Percentiles rank a stretch among this genome's conserved stretches.
Conservation (phyloP, 2,888 invertebrate genomes). For the Hetaerina titia region DNA sequence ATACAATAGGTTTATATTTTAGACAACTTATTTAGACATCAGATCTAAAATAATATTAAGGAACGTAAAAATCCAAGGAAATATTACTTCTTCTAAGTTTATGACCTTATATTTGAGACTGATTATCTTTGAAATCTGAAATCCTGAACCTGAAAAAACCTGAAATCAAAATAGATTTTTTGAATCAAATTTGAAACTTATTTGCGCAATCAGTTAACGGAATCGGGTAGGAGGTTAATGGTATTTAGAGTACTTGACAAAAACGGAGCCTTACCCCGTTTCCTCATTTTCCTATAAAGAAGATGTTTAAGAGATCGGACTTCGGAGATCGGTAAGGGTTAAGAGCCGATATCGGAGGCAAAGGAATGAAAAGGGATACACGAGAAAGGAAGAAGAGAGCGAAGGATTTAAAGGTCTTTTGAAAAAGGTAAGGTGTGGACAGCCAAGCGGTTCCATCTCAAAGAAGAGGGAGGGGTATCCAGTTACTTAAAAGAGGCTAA, state of each 20-base stretch:
- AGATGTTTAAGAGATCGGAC: background rate
- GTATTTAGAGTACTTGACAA: background rate
- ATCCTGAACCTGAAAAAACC: too few relatives aligned
- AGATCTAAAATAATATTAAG: too few relatives aligned
- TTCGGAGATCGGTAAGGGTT: too few relatives aligned
- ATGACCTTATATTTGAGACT: too few relatives aligned
- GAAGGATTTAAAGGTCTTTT: background rate
- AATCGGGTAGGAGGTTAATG: background rate
- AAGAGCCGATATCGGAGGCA: constrained; percentile 18
- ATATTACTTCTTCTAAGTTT: too few relatives aligned
- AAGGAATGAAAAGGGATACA: background rate
- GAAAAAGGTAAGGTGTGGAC: background rate
- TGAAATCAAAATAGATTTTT: too few relatives aligned
- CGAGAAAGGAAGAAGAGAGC: background rate
- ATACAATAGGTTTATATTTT: too few relatives aligned
- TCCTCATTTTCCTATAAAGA: background rate
- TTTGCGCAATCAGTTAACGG: background rate
- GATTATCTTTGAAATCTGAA: too few relatives aligned
- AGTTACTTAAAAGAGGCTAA: constrained; percentile 12
- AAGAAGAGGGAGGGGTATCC: background rate
- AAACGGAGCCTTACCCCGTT: background rate
- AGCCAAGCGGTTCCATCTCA: background rate
- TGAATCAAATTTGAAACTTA: background rate
- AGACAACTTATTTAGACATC: too few relatives aligned
- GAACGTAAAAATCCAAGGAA: too few relatives aligned